phyloP scores from a whole-genome alignment of 2,113 vertebrate species.

The Penelope pileata region DNA sequence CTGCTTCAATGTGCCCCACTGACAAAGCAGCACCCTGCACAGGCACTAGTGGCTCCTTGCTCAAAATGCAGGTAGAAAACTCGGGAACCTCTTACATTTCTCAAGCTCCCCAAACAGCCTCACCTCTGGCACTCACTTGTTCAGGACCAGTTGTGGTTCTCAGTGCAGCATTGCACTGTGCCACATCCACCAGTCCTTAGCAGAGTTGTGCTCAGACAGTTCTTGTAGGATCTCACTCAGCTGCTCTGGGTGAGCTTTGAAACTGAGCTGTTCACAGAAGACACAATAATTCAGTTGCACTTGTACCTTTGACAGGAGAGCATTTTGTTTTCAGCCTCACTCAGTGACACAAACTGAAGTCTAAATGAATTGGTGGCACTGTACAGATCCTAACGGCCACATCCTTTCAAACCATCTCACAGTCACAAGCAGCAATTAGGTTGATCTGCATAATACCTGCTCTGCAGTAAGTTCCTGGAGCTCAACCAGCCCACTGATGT shows the following conservation, averaged over 20 bases:
- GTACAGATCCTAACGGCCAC: neutral
- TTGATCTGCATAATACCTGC: neutral
- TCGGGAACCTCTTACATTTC: neutral
- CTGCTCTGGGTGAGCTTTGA: neutral
- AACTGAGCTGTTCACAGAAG: neutral
- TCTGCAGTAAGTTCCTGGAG: neutral
- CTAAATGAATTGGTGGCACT: neutral
- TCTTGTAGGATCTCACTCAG: neutral
- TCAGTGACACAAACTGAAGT: neutral
- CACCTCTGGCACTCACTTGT: accelerated
- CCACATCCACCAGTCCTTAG: neutral
- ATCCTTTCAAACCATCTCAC: neutral
- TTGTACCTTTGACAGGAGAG: neutral
- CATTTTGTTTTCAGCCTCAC: neutral
- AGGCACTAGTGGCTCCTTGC: neutral
- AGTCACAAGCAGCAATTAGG: neutral
- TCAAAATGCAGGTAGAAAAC: neutral
- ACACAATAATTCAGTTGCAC: neutral
- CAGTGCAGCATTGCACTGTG: neutral
- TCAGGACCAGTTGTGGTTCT: neutral
- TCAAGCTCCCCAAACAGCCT: neutral
- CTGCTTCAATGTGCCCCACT: neutral
- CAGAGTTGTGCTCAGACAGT: neutral
- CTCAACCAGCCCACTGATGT: neutral
- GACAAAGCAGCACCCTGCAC: neutral